Conservation (phyloP, 2,888 invertebrate species). For the Scaptomyza cyrtandrae region DNA sequence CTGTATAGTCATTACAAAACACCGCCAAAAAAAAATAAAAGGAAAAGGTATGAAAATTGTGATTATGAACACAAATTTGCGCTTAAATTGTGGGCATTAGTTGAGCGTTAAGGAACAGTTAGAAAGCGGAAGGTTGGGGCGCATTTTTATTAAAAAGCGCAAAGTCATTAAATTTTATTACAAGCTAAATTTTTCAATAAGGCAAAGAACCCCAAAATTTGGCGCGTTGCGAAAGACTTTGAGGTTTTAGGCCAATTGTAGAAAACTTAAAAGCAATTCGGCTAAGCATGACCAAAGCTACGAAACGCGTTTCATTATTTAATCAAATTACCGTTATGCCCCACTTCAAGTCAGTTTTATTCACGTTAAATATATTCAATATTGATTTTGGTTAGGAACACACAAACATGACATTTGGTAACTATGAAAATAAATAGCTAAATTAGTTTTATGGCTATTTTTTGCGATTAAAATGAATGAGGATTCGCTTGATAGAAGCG, state of each 20-base stretch:
- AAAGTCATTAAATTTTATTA: slow-evolving; percentile 77
- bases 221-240: background rate
- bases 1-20: slow-evolving; percentile 68
- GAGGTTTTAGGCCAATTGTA: slow-evolving; percentile 34
- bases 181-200: slow-evolving; percentile 79
- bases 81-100: slow-evolving; percentile 66
- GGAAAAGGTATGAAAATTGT: slow-evolving; percentile 75
- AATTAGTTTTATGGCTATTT: background rate
- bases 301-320: slow-evolving; percentile 1
- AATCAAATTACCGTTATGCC: background rate
- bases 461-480: background rate
- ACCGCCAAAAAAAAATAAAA: slow-evolving; percentile 6
- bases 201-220: slow-evolving; percentile 34
- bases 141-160: slow-evolving; percentile 73
- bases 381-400: background rate
- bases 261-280: background rate
- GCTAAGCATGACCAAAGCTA: background rate
- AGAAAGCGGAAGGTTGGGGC: background rate
- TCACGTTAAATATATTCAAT: background rate
- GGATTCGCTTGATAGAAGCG: background rate
- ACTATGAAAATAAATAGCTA: background rate
- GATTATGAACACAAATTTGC: slow-evolving; percentile 77
- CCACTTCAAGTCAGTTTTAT: background rate
- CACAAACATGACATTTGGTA: background rate
- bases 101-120: slow-evolving; percentile 10